Percentiles rank a stretch among this genome's conserved stretches.
Evolutionary conservation across 1,140 invertebrate genomes (phyloP).

Genomic region (Diprion similis): DNA sequence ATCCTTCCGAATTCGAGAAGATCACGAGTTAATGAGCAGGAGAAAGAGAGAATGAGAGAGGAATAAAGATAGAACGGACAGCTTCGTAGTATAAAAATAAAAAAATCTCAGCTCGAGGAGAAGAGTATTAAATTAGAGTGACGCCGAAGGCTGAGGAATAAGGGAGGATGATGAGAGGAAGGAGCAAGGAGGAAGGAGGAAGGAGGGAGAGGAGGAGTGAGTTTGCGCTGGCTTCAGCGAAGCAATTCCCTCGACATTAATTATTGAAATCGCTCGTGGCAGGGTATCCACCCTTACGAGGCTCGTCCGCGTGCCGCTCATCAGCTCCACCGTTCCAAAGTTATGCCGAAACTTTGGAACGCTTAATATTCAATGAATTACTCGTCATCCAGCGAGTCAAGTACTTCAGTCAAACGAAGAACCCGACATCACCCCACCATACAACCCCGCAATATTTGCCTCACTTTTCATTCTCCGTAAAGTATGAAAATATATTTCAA

Average conservation of each 20-base stretch:
- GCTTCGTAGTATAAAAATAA: neutral
- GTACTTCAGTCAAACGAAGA: too few species aligned
- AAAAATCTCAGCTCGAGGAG: too few species aligned
- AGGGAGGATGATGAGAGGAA: slow-evolving; percentile 13
- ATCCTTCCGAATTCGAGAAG: too few species aligned
- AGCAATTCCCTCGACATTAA: slow-evolving; percentile 7
- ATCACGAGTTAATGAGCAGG: neutral
- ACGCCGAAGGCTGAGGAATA: slow-evolving; percentile 6
- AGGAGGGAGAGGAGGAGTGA: neutral
- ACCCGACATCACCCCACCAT: too few species aligned
- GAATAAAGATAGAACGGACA: slow-evolving; percentile 5
- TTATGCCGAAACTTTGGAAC: slow-evolving; percentile 1
- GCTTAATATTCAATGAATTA: slow-evolving; percentile 8
- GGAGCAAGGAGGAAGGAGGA: slow-evolving; percentile 21
- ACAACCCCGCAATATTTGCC: too few species aligned
- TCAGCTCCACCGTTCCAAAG: neutral
- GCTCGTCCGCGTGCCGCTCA: neutral
- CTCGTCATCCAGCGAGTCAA: neutral
- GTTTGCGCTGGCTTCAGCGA: neutral
- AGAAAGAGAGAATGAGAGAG: slow-evolving; percentile 11
- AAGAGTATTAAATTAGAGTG: neutral
- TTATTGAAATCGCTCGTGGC: slow-evolving; percentile 7
- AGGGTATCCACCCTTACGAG: neutral
- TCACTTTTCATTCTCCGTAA: too few species aligned
- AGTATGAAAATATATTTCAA: too few species aligned